Evolutionary conservation across 30 jellyfish, hydroid and myxozoan species (phyloP).

Genomic region (Hydra vulgaris): DNA sequence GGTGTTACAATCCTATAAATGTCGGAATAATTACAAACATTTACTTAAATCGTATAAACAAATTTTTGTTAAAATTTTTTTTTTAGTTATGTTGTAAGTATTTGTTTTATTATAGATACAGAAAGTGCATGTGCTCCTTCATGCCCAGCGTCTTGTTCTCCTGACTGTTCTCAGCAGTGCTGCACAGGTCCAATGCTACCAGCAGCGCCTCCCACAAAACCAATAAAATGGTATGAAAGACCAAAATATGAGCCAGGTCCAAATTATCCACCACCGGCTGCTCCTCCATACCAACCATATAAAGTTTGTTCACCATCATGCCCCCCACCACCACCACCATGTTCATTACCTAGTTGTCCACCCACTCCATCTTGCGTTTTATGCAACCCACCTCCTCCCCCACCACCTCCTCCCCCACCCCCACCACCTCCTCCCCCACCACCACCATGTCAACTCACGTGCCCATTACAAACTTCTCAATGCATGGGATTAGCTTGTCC

Average conservation of each 20-base stretch:
- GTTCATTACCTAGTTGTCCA: not conserved
- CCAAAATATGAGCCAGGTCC: slow-evolving; percentile 22
- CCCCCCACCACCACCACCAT: not conserved
- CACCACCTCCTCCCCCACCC: slow-evolving; percentile 22
- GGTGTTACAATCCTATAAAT: no score
- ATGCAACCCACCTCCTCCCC: slow-evolving; percentile 7
- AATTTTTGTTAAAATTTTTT: not conserved
- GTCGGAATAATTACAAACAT: not conserved
- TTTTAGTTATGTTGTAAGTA: no score
- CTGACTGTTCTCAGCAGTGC: not conserved
- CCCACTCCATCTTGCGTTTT: slow-evolving; percentile 3
- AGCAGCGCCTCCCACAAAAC: slow-evolving; percentile 19
- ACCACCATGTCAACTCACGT: slow-evolving; percentile 20
- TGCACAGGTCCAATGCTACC: slow-evolving; percentile 7
- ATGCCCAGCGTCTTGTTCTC: slow-evolving; percentile 6
- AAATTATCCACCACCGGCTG: slow-evolving; percentile 25
- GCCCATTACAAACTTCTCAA: slow-evolving; percentile 41
- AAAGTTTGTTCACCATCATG: not conserved
- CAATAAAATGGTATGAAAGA: slow-evolving; percentile 13
- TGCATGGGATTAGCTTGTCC: slow-evolving; percentile 18
- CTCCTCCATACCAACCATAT: slow-evolving; percentile 13
- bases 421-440: slow-evolving; percentile 2
- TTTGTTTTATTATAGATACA: not conserved
- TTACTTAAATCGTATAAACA: not conserved
- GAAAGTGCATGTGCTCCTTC: slow-evolving; percentile 19